These are phyloP conservation scores for Beaufortia kweichowensis DNA, from an alignment of 2,113 vertebrate genomes.

Conservation along the genomic window DNA sequence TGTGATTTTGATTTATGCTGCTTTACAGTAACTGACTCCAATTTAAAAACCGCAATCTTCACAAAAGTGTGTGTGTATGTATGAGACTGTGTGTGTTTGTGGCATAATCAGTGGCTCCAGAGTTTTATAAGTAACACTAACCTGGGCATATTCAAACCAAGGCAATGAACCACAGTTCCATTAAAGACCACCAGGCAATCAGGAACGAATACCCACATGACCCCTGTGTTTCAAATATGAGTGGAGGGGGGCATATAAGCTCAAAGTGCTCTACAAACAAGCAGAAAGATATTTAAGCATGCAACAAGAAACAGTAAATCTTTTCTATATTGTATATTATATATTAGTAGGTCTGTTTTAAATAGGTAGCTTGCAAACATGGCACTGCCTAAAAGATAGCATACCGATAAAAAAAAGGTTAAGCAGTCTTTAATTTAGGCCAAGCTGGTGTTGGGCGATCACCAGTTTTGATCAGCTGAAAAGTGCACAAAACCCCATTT, in stretches of 20 bases:
- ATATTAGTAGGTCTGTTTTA: not conserved
- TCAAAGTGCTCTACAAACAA: not conserved
- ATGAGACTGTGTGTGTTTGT: slow-evolving; percentile 31
- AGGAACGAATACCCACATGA: slow-evolving; percentile 29
- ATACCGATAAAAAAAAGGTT: no score
- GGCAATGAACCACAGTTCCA: slow-evolving; percentile 41
- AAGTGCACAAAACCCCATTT: no score
- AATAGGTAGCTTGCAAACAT: not conserved
- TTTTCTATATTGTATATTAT: no score
- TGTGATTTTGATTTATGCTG: slow-evolving; percentile 42
- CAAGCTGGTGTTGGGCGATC: no score
- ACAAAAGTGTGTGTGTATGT: slow-evolving; percentile 6
- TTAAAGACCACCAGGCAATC: slow-evolving; percentile 51
- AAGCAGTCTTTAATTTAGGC: no score
- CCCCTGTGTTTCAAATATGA: slow-evolving; percentile 10
- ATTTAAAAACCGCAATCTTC: slow-evolving; percentile 40
- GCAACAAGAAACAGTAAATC: no score
- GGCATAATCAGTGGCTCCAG: slow-evolving; percentile 29
- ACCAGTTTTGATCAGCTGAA: no score
- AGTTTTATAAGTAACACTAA: slow-evolving; percentile 46
- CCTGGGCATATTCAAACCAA: slow-evolving; percentile 31
- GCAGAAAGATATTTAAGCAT: not conserved
- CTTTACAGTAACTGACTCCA: slow-evolving; percentile 47
- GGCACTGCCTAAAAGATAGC: not conserved
- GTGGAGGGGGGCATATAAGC: not conserved